phyloP scores from a whole-genome alignment of 1,140 invertebrate genomes.

The Gonatopus flavifemur region DNA sequence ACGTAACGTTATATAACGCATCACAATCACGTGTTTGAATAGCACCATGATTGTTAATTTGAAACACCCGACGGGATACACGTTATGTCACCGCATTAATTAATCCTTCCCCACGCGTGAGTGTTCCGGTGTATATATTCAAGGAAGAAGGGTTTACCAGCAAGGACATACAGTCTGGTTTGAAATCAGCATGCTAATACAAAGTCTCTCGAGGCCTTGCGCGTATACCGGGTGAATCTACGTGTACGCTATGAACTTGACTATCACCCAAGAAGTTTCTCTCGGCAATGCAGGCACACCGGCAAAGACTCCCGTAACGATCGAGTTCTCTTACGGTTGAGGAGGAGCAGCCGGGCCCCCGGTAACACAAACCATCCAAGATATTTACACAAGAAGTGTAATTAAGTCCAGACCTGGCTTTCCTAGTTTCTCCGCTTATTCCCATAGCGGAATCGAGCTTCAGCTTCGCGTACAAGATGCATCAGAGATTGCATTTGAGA shows the following conservation, averaged over 20 bases:
- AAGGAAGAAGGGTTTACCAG: conserved; percentile 5
- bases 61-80: background rate
- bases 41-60: conserved; percentile 4
- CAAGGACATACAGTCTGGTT: conserved; percentile 5
- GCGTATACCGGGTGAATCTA: conserved; percentile 11
- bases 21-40: background rate
- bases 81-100: background rate
- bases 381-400: conserved; percentile 35
- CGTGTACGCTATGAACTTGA: background rate
- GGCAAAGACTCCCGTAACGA: conserved; percentile 26
- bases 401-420: conserved; percentile 32
- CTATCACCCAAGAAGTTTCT: background rate
- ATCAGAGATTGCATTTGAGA: background rate
- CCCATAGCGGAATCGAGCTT: conserved; percentile 17
- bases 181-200: conserved; percentile 17
- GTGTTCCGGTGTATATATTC: conserved; percentile 4
- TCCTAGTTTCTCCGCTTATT: conserved; percentile 14
- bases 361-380: background rate
- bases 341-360: conserved; percentile 2
- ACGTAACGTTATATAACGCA: too few species aligned
- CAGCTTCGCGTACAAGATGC: background rate
- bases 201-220: conserved; percentile 6
- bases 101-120: too few species aligned
- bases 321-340: conserved; percentile 25
- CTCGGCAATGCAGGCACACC: conserved; percentile 5